phyloP scores from a whole-genome alignment of 2,113 vertebrate species.

The Cervus canadensis region DNA sequence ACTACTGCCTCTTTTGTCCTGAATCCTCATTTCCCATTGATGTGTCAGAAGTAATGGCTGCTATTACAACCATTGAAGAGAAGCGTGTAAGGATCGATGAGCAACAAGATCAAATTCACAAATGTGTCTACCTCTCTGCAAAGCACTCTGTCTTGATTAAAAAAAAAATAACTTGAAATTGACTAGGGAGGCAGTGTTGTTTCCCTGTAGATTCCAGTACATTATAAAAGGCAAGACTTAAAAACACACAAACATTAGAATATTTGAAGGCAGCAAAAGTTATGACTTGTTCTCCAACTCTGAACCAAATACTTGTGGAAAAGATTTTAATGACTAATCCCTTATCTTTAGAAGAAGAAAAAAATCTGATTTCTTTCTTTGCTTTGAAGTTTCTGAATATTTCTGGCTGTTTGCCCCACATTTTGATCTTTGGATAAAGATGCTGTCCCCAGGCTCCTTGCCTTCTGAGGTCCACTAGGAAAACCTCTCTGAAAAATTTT shows the following conservation, averaged over 20 bases:
- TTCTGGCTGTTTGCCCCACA: slow-evolving; percentile 16
- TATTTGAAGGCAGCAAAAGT: background rate
- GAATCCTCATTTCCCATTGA: background rate
- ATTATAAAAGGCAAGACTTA: background rate
- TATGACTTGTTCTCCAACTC: background rate
- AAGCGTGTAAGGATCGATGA: slow-evolving; percentile 11
- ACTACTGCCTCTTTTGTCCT: background rate
- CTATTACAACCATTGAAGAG: background rate
- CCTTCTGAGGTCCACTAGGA: background rate
- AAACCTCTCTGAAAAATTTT: background rate
- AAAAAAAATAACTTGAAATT: background rate
- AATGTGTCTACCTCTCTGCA: background rate
- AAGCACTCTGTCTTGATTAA: background rate
- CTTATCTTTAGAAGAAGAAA: background rate
- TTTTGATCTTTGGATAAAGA: slow-evolving; percentile 31
- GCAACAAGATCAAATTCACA: background rate
- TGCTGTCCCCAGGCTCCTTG: background rate
- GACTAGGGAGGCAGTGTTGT: background rate
- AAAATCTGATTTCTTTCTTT: slow-evolving; percentile 27
- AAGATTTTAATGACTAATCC: background rate
- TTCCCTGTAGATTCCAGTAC: background rate
- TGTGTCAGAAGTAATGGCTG: slow-evolving; percentile 9
- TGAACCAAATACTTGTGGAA: slow-evolving; percentile 3
- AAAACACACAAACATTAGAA: background rate
- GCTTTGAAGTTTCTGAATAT: slow-evolving; percentile 40